These are phyloP conservation scores for Leptinotarsa texana DNA, from an alignment of 1,140 invertebrate species.

Conservation along the genomic window DNA sequence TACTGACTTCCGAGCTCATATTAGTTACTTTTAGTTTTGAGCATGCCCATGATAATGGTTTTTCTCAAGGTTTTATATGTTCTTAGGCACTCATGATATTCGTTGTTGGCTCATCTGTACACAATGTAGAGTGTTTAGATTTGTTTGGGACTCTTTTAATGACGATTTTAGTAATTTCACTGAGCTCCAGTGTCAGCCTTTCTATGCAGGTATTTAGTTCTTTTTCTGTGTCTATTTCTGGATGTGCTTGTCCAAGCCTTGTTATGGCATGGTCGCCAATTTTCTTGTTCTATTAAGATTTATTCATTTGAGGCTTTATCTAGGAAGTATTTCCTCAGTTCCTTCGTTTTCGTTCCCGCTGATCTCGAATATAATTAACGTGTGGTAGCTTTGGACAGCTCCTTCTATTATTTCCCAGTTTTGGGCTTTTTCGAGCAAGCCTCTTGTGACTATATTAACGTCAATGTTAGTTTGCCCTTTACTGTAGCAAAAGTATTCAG, in stretches of 20 bases:
- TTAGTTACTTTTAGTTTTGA: too few relatives aligned
- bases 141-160: too few relatives aligned
- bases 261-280: background rate
- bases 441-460: background rate
- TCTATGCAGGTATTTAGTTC: background rate
- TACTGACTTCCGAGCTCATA: too few relatives aligned
- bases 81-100: too few relatives aligned
- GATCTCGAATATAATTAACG: background rate
- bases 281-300: background rate
- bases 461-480: background rate
- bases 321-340: background rate
- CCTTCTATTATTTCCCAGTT: background rate
- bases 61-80: too few relatives aligned
- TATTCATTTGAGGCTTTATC: background rate
- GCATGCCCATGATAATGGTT: too few relatives aligned
- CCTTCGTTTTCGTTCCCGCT: background rate
- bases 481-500: background rate
- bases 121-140: too few relatives aligned
- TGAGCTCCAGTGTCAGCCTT: background rate
- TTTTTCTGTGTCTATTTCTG: background rate
- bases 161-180: too few relatives aligned
- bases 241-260: background rate
- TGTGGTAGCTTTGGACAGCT: background rate
- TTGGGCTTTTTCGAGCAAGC: background rate
- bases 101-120: too few relatives aligned